These are phyloP conservation scores for Hoplodrina blanda DNA, from an alignment of 2,888 invertebrate species.

Conservation along the genomic window DNA sequence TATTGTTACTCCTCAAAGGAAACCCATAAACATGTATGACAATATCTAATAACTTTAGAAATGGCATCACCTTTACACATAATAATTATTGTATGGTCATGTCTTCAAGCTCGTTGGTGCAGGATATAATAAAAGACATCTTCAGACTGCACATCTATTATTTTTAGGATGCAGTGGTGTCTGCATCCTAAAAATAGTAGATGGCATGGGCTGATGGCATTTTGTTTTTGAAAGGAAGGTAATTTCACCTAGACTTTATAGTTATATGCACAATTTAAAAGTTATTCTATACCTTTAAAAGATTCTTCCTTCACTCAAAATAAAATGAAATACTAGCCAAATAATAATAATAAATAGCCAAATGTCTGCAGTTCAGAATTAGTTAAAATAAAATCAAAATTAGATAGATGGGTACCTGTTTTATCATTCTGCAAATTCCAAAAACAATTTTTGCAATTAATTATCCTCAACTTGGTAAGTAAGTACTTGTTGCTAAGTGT, in stretches of 20 bases:
- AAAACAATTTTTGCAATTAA: background rate
- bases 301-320: background rate
- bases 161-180: background rate
- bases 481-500: too few relatives aligned
- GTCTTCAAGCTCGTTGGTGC: background rate
- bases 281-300: background rate
- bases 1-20: conserved; percentile 49
- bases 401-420: background rate
- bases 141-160: background rate
- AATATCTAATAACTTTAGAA: conserved; percentile 43
- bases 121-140: background rate
- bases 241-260: background rate
- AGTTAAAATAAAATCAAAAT: background rate
- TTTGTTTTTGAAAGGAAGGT: background rate
- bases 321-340: background rate
- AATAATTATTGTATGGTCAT: conserved; percentile 24
- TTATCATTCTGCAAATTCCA: background rate
- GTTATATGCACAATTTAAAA: background rate
- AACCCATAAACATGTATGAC: conserved; percentile 45
- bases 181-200: background rate
- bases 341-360: too few relatives aligned
- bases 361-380: background rate
- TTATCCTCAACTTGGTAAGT: too few relatives aligned
- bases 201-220: too few relatives aligned
- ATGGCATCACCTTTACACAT: conserved; percentile 31